Conservation (phyloP, 2,113 vertebrate genomes). For the Sylvilagus bachmani region DNA sequence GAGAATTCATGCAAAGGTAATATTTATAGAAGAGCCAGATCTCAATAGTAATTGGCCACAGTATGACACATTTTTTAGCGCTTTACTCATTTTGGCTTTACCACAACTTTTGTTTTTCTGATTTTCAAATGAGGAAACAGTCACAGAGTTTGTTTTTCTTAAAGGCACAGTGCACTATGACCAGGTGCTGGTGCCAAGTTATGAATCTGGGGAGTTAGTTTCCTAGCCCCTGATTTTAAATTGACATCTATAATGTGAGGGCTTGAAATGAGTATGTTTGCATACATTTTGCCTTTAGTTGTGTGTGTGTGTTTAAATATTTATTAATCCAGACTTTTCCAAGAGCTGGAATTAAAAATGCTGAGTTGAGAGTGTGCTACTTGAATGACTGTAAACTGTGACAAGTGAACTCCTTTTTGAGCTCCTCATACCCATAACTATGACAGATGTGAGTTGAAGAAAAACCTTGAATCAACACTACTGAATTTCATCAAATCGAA, state of each 20-base stretch:
- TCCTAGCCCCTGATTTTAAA: not conserved
- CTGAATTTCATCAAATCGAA: not conserved
- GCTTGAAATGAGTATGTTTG: not conserved
- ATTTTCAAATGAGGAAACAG: not conserved
- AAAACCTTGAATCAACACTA: not conserved
- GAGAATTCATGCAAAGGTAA: not conserved
- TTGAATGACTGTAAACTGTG: not conserved
- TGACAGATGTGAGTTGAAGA: not conserved
- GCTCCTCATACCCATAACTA: not conserved
- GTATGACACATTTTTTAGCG: not conserved
- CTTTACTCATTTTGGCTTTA: not conserved
- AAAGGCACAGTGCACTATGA: not conserved
- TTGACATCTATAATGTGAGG: not conserved
- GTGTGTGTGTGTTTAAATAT: not conserved
- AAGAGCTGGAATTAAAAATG: not conserved
- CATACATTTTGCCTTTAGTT: not conserved
- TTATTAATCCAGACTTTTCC: slow-evolving; percentile 31
- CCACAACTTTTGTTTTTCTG: not conserved
- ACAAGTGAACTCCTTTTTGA: not conserved
- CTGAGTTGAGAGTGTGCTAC: not conserved
- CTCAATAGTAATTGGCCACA: not conserved
- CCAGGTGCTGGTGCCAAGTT: not conserved
- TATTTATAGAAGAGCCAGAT: not conserved
- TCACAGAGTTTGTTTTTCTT: not conserved
- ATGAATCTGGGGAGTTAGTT: not conserved